Evolutionary conservation across 2,888 invertebrate genomes (phyloP), one percentile per base, ranked within the genome.

Genomic region (Panopea generosa): DNA sequence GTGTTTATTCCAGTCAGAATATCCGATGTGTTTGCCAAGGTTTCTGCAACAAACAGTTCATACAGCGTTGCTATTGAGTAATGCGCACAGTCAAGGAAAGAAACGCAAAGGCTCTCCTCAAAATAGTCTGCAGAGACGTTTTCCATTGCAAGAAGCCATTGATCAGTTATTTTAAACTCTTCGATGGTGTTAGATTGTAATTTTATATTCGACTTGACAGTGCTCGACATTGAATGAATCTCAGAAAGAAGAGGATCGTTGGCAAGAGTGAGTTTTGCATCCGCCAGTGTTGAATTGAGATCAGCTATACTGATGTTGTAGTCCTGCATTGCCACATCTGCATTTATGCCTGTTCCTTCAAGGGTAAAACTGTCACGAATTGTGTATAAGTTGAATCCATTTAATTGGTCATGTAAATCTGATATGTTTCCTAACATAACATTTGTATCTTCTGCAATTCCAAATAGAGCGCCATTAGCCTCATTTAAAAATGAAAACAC

Each of bases 121-220:
- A 66, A 76, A 26, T 56, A 65, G 0, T 60, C 50, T 4, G 11
- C n/a, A 3, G 60, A 40, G 3, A 49, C 45, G 20, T 70, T 76
- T 45, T 66, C 53, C 70, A 76, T 66, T 2, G 50, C 69, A 7
- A 29, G 4, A 18, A 76, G 29, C 75, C 75, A 76, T 3, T 61
- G 40, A 40, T 66, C 53, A n/a, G 60, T 20, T 20, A 76, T 11
- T 18, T 27, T 11, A 18, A 59, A 47, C 7, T 24, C 29, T 20
- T 57, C 52, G 0, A 68, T 18, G 20, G 53, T 16, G 18, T 63
- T 26, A 40, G 16, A 11, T 16, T 40, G 9, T 16, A 16, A 40
- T 40, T 40, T 40, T 40, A 40, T 40, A 40, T 40, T 40, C 9
- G 40, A 16, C 7, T 11, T 7, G 16, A 40, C 7, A 40, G 7